Percentiles rank a stretch among this genome's conserved stretches.
These are phyloP conservation scores for Leucophenga montana DNA, from an alignment of 2,888 invertebrate genomes.

Conservation along the genomic window DNA sequence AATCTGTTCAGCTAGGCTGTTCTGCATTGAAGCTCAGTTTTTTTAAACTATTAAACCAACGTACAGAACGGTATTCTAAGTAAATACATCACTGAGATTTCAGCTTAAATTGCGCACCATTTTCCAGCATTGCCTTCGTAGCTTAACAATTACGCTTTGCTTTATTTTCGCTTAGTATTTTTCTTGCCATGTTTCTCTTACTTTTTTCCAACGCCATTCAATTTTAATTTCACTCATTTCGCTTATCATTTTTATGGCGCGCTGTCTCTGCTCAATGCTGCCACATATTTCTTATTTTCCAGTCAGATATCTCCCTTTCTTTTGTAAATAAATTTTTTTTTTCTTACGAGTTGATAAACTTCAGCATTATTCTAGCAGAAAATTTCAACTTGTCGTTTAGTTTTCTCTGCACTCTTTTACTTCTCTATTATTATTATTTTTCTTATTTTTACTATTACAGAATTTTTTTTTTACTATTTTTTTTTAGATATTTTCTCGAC, in stretches of 20 bases:
- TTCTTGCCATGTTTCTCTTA: neutral
- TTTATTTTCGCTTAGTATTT: slow-evolving; percentile 5
- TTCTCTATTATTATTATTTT: too few species aligned
- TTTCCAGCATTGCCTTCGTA: too few species aligned
- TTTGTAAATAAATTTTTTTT: neutral
- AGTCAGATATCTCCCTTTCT: neutral
- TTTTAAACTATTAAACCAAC: too few species aligned
- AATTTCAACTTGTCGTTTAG: neutral
- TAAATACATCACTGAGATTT: too few species aligned
- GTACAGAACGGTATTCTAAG: too few species aligned
- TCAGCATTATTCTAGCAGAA: neutral
- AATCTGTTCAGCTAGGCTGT: too few species aligned
- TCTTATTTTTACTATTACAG: too few species aligned
- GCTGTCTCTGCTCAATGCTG: neutral
- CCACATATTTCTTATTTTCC: neutral
- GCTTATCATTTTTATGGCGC: slow-evolving; percentile 23
- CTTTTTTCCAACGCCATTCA: neutral
- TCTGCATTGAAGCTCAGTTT: too few species aligned
- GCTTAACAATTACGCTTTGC: neutral
- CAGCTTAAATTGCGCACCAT: too few species aligned
- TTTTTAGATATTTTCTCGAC: too few species aligned
- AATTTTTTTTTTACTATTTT: too few species aligned
- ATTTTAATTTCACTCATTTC: slow-evolving; percentile 26
- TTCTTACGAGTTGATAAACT: slow-evolving; percentile 3
- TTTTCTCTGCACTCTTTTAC: too few species aligned